Evolutionary conservation across 2,888 invertebrate genomes (phyloP).

Genomic region (Fragum fragum): DNA sequence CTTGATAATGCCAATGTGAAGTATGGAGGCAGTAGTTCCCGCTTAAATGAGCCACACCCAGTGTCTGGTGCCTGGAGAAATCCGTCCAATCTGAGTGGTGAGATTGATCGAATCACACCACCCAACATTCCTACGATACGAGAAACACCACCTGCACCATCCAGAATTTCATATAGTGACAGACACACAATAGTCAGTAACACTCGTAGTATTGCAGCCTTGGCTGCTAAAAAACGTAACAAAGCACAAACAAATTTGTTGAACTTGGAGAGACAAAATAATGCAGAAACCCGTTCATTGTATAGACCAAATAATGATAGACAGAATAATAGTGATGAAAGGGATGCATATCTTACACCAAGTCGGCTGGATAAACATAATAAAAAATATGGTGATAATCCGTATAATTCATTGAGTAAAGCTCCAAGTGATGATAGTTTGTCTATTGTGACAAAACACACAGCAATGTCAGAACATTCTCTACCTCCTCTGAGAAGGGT

Average conservation of each 20-base stretch:
- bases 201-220: conserved; percentile 84
- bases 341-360: conserved; percentile 76
- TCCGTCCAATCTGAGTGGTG: conserved; percentile 65
- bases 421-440: conserved; percentile 76
- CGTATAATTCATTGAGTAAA: conserved; percentile 55
- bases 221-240: conserved; percentile 82
- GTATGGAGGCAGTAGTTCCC: conserved; percentile 31
- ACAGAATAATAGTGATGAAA: conserved; percentile 33
- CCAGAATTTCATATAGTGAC: conserved; percentile 74
- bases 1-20: conserved; percentile 47
- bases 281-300: conserved; percentile 63
- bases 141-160: conserved; percentile 59
- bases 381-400: conserved; percentile 68
- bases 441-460: conserved; percentile 73
- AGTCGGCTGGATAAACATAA: conserved; percentile 84
- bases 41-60: conserved; percentile 41
- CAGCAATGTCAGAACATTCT: conserved; percentile 58
- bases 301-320: conserved; percentile 71
- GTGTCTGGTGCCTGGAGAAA: conserved; percentile 71
- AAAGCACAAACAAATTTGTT: conserved; percentile 73
- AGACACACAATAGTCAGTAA: conserved; percentile 78
- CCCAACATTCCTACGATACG: conserved; percentile 30
- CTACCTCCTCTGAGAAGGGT: conserved; percentile 59
- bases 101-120: conserved; percentile 53
- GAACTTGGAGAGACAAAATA: conserved; percentile 66